A percentile compares a stretch with the other conserved stretches of the same genome.
Evolutionary conservation across 2,888 invertebrate genomes (phyloP).

Genomic region (Machimus rusticus): DNA sequence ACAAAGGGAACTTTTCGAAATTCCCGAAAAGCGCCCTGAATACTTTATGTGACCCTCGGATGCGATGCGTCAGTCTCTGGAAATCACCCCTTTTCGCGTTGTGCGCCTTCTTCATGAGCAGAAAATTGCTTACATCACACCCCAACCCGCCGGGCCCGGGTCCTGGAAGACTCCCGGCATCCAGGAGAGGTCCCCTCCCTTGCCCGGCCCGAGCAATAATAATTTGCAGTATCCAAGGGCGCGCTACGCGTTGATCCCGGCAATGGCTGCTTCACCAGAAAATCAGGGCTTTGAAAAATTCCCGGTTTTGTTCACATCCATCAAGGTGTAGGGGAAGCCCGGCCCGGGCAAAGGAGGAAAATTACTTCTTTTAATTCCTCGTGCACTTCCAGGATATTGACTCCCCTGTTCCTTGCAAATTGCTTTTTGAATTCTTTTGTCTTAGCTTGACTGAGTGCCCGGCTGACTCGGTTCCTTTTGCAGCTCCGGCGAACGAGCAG

Average conservation of each 20-base stretch:
- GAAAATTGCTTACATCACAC: conserved; percentile 30
- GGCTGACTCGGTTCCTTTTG: background rate
- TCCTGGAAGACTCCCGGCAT: background rate
- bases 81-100: background rate
- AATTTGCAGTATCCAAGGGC: background rate
- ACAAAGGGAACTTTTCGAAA: conserved; percentile 16
- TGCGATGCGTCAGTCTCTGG: conserved; percentile 1
- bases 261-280: background rate
- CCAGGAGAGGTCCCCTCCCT: background rate
- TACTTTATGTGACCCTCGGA: conserved; percentile 13
- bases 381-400: conserved; percentile 22
- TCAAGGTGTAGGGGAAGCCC: background rate
- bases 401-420: conserved; percentile 10
- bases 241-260: background rate
- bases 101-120: background rate
- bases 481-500: background rate
- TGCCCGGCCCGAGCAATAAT: background rate
- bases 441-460: conserved; percentile 25
- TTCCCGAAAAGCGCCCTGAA: conserved; percentile 20
- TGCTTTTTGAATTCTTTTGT: conserved; percentile 31
- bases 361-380: conserved; percentile 11
- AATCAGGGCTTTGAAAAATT: background rate
- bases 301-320: background rate
- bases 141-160: background rate
- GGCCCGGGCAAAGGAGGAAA: background rate